These are phyloP conservation scores for Eremobia ochroleuca DNA, from an alignment of 2,888 invertebrate species.

Conservation along the genomic window DNA sequence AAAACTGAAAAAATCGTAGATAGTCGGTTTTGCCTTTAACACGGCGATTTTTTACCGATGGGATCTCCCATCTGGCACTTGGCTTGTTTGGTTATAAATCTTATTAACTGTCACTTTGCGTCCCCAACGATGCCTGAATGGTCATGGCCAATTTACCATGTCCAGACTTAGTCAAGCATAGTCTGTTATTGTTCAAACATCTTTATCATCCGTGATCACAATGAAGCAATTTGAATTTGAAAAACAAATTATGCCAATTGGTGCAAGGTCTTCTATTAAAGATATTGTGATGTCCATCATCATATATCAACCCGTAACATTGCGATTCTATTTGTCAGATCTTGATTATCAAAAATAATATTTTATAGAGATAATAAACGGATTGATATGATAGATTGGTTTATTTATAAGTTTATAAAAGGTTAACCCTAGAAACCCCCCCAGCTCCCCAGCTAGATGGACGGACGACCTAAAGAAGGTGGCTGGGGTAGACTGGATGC, in stretches of 20 bases:
- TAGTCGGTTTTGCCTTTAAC: no score
- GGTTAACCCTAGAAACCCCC: not conserved
- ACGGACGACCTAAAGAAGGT: no score
- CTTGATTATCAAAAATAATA: not conserved
- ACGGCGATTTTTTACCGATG: no score
- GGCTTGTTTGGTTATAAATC: not conserved
- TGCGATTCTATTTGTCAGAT: constrained; percentile 43
- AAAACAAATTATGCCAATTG: constrained; percentile 55
- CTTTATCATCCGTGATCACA: constrained; percentile 14
- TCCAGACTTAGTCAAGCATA: not conserved
- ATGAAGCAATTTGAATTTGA: constrained; percentile 52
- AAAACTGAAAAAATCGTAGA: no score
- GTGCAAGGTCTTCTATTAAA: constrained; percentile 39
- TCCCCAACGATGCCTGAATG: not conserved
- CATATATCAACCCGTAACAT: constrained; percentile 35
- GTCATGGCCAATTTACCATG: not conserved
- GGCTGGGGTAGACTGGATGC: no score
- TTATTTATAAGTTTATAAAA: not conserved
- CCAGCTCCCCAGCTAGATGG: no score
- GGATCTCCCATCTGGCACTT: not conserved
- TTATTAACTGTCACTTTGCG: not conserved
- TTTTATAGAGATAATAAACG: no score
- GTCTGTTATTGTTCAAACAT: constrained; percentile 27
- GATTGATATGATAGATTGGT: not conserved
- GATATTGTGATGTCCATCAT: constrained; percentile 9